Evolutionary conservation across 2,113 vertebrate species (phyloP).

Genomic region (Heterocephalus glaber): DNA sequence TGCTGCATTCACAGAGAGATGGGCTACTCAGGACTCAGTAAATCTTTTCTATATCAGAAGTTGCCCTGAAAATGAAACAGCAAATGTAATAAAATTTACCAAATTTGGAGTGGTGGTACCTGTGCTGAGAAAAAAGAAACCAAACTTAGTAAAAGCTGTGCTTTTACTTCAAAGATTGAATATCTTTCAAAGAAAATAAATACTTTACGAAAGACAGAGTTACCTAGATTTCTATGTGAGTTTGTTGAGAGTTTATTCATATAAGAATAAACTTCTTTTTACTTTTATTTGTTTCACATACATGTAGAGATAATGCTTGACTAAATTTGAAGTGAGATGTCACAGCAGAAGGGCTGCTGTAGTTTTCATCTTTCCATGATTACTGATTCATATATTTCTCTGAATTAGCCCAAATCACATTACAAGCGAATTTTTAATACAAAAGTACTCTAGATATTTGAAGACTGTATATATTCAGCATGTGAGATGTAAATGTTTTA

Average conservation of each 20-base stretch:
- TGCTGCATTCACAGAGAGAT: background rate
- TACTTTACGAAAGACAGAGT: background rate
- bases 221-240: background rate
- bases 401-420: slow-evolving; percentile 1
- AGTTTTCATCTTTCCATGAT: background rate
- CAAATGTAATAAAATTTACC: background rate
- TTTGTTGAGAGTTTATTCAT: background rate
- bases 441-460: background rate
- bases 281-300: background rate
- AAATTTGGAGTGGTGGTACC: background rate
- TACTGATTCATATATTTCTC: background rate
- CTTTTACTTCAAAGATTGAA: background rate
- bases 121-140: background rate
- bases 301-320: background rate
- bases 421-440: background rate
- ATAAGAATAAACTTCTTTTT: background rate
- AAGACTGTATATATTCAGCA: background rate
- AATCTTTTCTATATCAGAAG: background rate
- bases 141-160: background rate
- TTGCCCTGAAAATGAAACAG: background rate
- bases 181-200: background rate
- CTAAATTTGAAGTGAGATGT: background rate
- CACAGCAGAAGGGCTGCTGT: background rate
- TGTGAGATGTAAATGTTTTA: slow-evolving; percentile 10
- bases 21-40: background rate